Base-by-base conservation (phyloP, 2,888 invertebrate genomes). In the Penaeus monodon region DNA sequence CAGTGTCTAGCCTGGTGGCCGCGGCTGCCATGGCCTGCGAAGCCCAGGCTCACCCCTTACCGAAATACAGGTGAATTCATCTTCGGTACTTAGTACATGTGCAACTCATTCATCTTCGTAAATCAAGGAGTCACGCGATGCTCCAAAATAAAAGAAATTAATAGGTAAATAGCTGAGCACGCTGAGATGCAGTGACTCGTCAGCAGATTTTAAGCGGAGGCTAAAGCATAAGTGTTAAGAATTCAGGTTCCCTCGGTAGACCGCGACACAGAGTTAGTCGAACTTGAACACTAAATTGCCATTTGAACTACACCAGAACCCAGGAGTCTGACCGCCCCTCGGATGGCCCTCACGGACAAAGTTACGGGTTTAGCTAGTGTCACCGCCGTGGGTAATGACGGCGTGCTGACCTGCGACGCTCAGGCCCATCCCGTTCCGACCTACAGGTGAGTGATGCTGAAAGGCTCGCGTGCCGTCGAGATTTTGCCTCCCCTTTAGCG, bases 1-100 rank as follows among this genome's bases (percentile, higher is more conserved):
- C 80, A 83, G 49, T 85, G 8, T 20, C 79, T 27, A 68, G 85
- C 38, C 74, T 89, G 49, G 86, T 85, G 44, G 73, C 79, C 2
- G 68, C 73, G n/a, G 29, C 76, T 22, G 29, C 44, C 27, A 38
- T 68, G 33, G 14, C 44, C 87, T 96, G 96, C 92, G 95, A 95
- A 84, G 96, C 95, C 90, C 95, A 96, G 93, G 95, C 94, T 91
- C 95, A 94, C 92, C 95, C 95, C 90, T 93, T 95, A 92, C 95
- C 95, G 90, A 93, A 93, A 92, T 95, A 95, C 94, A 95, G 95
- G 95, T 95, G 94, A 93, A 94, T 91, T 91, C 49, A 49, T 1
- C 14, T 27, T 14, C 49, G 49, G 14, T 7, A 14, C 49, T 49
- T 49, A 49, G 3, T 44, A 44, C 44, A 44, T 10, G 44, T 44